These are phyloP conservation scores for Drosophila ustulata DNA, from an alignment of 2,888 invertebrate genomes.

Conservation along the genomic window DNA sequence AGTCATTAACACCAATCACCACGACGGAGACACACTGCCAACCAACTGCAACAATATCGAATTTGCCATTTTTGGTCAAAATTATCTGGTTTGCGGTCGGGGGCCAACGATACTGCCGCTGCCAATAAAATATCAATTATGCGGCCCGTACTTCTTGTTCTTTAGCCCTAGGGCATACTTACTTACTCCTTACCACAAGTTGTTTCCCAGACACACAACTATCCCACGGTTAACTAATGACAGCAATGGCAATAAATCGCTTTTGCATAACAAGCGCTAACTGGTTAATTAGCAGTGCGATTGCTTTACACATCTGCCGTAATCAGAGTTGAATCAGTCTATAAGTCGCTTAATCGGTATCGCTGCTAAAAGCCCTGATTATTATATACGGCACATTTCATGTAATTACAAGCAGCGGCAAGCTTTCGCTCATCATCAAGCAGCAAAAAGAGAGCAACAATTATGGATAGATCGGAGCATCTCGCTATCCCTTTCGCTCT, in stretches of 20 bases:
- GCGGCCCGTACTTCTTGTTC: constrained; percentile 4
- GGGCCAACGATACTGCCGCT: constrained; percentile 68
- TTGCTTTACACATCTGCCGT: constrained; percentile 60
- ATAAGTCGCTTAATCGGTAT: constrained; percentile 63
- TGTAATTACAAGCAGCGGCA: constrained; percentile 66
- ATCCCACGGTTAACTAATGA: constrained; percentile 67
- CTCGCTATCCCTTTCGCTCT: neutral
- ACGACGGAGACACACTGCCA: constrained; percentile 35
- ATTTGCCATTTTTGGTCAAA: constrained; percentile 78
- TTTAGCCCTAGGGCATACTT: constrained; percentile 17
- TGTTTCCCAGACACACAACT: constrained; percentile 36
- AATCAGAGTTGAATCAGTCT: constrained; percentile 25
- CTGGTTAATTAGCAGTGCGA: constrained; percentile 72
- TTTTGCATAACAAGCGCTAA: constrained; percentile 77
- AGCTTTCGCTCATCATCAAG: constrained; percentile 35
- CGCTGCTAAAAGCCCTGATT: constrained; percentile 70
- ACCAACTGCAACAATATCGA: constrained; percentile 68
- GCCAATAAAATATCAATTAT: constrained; percentile 75
- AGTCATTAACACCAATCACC: constrained; percentile 82
- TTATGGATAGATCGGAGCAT: constrained; percentile 11
- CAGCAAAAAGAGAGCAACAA: constrained; percentile 34
- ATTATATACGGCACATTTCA: constrained; percentile 65
- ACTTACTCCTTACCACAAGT: neutral
- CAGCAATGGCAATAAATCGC: constrained; percentile 38
- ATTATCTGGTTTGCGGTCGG: constrained; percentile 61